Base-by-base conservation (phyloP, 2,888 invertebrate genomes). In the Noctuana brunneofusca region DNA sequence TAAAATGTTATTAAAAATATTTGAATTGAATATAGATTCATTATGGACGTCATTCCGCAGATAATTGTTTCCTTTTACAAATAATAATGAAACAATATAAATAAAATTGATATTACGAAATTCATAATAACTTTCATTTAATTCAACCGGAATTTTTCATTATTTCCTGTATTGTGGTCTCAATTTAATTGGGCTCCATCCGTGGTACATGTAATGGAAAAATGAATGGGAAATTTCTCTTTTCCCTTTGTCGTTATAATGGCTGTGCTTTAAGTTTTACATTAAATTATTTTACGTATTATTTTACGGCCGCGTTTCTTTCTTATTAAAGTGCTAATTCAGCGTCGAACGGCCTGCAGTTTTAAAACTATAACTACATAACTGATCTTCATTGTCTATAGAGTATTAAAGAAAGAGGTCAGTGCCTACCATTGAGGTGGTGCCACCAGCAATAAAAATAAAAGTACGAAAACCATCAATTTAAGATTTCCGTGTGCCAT, bases 131-230 rank as follows among this genome's bases (percentile, higher is more conserved):
- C 20, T 48, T 48, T 46, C 0, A 22, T 9, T 18, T 22, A 46
- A 20, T 38, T 14, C 2, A 18, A 53, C 16, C n/a, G 16, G 8
- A 30, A 20, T 16, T 53, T 20, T 53, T 38, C n/a, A 53, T 53
- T 20, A n/a, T 38, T 38, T 11, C 8, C 53, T 35, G 12, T 38
- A 52, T 53, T 53, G 35, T 38, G 52, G 30, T 52, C 6, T 52
- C 14, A 30, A 18, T 38, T 53, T 53, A 53, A 53, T 53, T 53
- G 32, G n/a, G 6, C 24, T 48, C n/a, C 1, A 9, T 48, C n/a
- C 1, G 18, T 14, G 43, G 9, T 38, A 38, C 14, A 38, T 38
- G 14, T 14, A 14, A 38, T n/a, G 30, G 16, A 27, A 27, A 50
- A 50, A 14, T 14, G 1, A 8, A 27, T 30, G 27, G 12, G 30